Evolutionary conservation across 2,113 vertebrate genomes (phyloP).

Genomic region (Verasper variegatus): DNA sequence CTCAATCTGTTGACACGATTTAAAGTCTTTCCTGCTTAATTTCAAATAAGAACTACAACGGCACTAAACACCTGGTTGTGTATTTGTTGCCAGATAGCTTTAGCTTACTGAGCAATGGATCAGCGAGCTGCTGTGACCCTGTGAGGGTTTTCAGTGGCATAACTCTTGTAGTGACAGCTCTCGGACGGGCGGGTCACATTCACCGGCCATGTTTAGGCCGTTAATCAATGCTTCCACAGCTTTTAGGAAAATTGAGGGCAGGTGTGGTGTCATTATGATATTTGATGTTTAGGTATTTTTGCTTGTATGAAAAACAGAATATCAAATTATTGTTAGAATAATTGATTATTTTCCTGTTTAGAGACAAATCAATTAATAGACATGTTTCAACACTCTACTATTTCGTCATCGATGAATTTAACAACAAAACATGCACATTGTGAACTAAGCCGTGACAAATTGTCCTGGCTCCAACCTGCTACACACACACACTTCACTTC

Average conservation of each 20-base stretch:
- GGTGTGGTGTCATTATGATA: neutral
- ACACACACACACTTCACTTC: neutral
- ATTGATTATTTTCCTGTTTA: no score
- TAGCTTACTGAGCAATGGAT: slow-evolving; percentile 65
- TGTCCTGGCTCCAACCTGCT: no score
- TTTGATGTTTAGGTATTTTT: no score
- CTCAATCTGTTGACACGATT: neutral
- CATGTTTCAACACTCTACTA: no score
- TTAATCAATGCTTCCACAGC: slow-evolving; percentile 58
- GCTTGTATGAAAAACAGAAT: no score
- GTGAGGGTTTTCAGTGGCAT: slow-evolving; percentile 33
- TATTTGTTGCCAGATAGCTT: slow-evolving; percentile 64
- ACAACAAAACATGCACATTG: no score
- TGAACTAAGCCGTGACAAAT: no score
- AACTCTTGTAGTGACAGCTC: slow-evolving; percentile 53
- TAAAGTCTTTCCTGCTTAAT: slow-evolving; percentile 30
- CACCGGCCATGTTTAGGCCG: slow-evolving; percentile 22
- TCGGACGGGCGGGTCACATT: slow-evolving; percentile 47
- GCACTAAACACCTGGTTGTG: slow-evolving; percentile 32
- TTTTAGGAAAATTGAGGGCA: slow-evolving; percentile 71
- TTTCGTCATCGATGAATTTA: no score
- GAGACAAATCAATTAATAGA: no score
- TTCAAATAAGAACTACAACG: slow-evolving; percentile 22
- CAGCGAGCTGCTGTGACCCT: slow-evolving; percentile 27
- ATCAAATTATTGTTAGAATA: no score